Conservation (phyloP, 2,888 invertebrate species). For the Synanthedon vespiformis region DNA sequence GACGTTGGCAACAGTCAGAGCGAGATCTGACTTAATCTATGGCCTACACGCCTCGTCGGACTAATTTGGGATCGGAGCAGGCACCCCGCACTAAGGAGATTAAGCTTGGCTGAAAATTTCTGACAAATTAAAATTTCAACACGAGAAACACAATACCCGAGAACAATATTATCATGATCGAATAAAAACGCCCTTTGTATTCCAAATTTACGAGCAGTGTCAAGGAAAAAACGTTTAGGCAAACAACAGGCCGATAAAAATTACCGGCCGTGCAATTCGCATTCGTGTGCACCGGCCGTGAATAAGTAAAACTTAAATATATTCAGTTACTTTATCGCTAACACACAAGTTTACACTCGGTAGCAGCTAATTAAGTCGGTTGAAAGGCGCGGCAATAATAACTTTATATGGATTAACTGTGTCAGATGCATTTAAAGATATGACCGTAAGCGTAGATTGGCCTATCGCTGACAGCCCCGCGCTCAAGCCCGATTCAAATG, state of each 20-base stretch:
- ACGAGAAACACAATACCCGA: conserved; percentile 26
- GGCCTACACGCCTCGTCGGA: conserved; percentile 32
- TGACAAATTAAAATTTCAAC: conserved; percentile 49
- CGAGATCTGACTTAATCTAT: conserved; percentile 48
- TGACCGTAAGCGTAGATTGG: conserved; percentile 19
- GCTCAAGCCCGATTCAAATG: conserved; percentile 28
- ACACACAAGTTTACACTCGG: conserved; percentile 52
- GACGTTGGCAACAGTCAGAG: conserved; percentile 53
- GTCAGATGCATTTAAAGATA: conserved; percentile 56
- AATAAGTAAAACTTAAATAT: conserved; percentile 46
- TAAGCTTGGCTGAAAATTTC: conserved; percentile 32
- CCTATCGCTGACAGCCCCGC: conserved; percentile 33
- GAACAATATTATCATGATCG: conserved; percentile 47
- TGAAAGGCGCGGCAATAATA: conserved; percentile 54
- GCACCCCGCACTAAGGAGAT: conserved; percentile 25
- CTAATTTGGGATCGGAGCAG: conserved; percentile 34
- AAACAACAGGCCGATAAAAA: conserved; percentile 44
- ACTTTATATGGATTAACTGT: conserved; percentile 60
- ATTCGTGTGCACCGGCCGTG: conserved; percentile 38
- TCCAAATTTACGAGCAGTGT: conserved; percentile 37
- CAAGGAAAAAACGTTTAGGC: conserved; percentile 47
- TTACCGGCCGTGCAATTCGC: conserved; percentile 31
- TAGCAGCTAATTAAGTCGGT: conserved; percentile 55
- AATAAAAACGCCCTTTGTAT: conserved; percentile 46
- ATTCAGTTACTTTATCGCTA: conserved; percentile 51